Percentiles rank a stretch among this genome's conserved stretches.
These are phyloP conservation scores for Catocala fraxini DNA, from an alignment of 2,888 invertebrate genomes.

Conservation along the genomic window DNA sequence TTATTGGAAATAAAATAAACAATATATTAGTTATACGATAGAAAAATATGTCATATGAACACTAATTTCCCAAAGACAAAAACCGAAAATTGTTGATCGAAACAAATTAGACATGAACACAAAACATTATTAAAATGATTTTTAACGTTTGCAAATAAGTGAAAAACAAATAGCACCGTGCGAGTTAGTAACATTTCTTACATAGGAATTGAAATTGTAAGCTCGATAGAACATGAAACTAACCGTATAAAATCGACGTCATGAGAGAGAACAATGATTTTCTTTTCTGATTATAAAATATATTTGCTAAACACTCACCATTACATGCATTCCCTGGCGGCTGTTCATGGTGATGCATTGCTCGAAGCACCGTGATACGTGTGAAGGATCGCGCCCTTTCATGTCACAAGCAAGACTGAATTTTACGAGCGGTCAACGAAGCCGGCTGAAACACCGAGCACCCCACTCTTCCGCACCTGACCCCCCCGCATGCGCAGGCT, in stretches of 20 bases:
- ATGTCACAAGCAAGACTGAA: conserved; percentile 88
- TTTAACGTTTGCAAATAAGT: no score
- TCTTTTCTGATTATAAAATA: conserved; percentile 16
- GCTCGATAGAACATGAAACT: background rate
- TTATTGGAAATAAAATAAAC: no score
- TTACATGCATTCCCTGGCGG: conserved; percentile 88
- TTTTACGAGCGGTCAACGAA: conserved; percentile 63
- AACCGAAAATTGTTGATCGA: no score
- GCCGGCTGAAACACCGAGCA: conserved; percentile 78
- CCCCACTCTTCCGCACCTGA: conserved; percentile 57
- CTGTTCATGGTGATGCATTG: conserved; percentile 91
- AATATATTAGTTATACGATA: no score
- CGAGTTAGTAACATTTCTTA: conserved; percentile 2
- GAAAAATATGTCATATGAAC: no score
- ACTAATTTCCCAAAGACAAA: no score
- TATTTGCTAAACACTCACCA: conserved; percentile 70
- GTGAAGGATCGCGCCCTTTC: conserved; percentile 86
- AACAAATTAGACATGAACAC: no score
- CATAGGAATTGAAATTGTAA: conserved; percentile 1
- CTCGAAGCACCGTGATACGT: conserved; percentile 89
- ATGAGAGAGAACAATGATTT: conserved; percentile 8
- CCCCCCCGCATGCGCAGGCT: conserved; percentile 72
- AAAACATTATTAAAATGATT: no score
- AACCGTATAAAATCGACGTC: background rate
- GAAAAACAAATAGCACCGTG: no score